These are phyloP conservation scores for Chelonoidis abingdonii DNA, from an alignment of 2,113 vertebrate species.

Conservation along the genomic window DNA sequence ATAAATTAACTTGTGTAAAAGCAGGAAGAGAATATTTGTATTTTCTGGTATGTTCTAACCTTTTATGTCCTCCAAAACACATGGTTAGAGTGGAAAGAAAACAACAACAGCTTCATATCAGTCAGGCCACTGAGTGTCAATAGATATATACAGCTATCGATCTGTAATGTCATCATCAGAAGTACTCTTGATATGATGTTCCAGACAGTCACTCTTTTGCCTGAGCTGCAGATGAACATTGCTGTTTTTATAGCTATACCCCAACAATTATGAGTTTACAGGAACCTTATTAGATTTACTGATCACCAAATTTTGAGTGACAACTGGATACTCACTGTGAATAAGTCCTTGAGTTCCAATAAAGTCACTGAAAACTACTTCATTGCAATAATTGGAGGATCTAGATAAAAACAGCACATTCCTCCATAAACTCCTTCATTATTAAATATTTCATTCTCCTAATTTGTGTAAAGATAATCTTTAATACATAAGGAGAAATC, in stretches of 20 bases:
- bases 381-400: no score
- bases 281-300: neutral
- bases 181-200: neutral
- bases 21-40: no score
- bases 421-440: neutral
- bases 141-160: neutral
- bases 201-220: neutral
- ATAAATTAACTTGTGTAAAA: no score
- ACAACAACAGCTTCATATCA: neutral
- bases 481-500: neutral
- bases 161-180: neutral
- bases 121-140: neutral
- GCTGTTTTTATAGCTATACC: neutral
- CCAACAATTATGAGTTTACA: neutral
- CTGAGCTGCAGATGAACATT: neutral
- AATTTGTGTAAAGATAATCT: no score
- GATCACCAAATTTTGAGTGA: neutral
- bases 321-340: neutral
- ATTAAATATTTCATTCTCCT: no score
- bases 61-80: no score
- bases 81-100: no score
- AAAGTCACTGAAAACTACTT: no score
- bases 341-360: no score
- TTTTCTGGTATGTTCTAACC: no score
- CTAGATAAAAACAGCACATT: neutral